Evolutionary conservation across 2,113 vertebrate genomes (phyloP), one percentile per base, ranked within the genome.

Genomic region (Hassar affinis): DNA sequence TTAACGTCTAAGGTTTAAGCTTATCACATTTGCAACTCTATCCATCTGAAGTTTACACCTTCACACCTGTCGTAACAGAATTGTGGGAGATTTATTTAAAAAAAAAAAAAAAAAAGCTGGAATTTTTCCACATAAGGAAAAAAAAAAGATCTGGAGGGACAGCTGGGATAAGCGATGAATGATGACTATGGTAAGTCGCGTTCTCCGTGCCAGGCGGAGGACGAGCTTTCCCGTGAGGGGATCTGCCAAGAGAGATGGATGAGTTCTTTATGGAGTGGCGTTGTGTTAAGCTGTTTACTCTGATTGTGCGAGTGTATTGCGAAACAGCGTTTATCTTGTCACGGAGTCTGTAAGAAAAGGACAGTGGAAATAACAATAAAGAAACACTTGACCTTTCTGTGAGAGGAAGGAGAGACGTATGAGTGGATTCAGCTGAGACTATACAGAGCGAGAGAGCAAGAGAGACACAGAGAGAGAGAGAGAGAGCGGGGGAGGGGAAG

Each of bases 271-370:
- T 61, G 56, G 77, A 79, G 77, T 61, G 56, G 38, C 12, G 56
- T 79, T 79, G 38, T 79, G 77, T 61, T 79, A 79, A 79, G 61
- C 76, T 61, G 77, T 61, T 79, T 79, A 79, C 56, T 79, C 56
- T 45, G 77, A 79, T 47, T 79, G 77, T 3, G 56, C 35, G 4
- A 79, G 77, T 79, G 77, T 59, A 79, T 61, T 61, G 77, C 6
- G 25, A 79, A 25, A 42, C 4, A 22, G 47, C 4, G 74, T 77
- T 77, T 77, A 77, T 77, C 74, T 38, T 56, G 74, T 76, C 51
- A 54, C 49, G 0, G 35, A 61, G 56, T 61, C 38, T 45, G 77
- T 79, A 61, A 61, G 51, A 61, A 61, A 61, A 79, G 56, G 77
- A 79, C 77, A 61, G 56, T 79, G 56, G 33, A 79, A 79, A 79